Evolutionary conservation across 2,113 vertebrate genomes (phyloP).

Genomic region (Crotalus tigris): DNA sequence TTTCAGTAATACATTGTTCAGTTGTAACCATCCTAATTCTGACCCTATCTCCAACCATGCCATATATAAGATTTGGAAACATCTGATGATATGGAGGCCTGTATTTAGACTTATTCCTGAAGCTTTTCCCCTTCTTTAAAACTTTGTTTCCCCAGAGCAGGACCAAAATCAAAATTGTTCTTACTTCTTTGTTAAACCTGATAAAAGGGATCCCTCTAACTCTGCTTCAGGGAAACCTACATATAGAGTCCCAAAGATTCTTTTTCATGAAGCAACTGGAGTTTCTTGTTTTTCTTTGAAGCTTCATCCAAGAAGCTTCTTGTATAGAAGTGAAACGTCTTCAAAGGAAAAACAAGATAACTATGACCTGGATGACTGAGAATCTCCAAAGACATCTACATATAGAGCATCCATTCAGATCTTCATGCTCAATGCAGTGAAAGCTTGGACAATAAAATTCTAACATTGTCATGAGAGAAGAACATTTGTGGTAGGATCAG

Average conservation of each 20-base stretch:
- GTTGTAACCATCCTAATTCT: not conserved
- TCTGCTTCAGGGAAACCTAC: not conserved
- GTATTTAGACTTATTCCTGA: not conserved
- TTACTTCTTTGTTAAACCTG: not conserved
- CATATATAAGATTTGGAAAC: not conserved
- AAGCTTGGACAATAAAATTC: not conserved
- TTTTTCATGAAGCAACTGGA: too few species aligned
- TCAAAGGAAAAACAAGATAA: too few species aligned
- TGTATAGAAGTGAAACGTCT: too few species aligned
- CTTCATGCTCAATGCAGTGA: not conserved
- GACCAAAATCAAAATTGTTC: not conserved
- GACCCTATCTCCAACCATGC: not conserved
- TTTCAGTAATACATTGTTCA: not conserved
- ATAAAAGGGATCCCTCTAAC: not conserved
- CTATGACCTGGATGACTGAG: too few species aligned
- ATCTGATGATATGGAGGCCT: not conserved
- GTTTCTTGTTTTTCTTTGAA: too few species aligned
- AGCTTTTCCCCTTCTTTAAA: not conserved
- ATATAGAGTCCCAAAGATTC: not conserved
- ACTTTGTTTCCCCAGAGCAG: not conserved
- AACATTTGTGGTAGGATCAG: not conserved
- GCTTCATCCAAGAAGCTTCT: too few species aligned
- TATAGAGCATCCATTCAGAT: not conserved
- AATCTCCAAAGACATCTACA: not conserved
- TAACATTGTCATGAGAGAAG: not conserved